Conservation (phyloP, 2,888 invertebrate species). For the Lagria hirta region DNA sequence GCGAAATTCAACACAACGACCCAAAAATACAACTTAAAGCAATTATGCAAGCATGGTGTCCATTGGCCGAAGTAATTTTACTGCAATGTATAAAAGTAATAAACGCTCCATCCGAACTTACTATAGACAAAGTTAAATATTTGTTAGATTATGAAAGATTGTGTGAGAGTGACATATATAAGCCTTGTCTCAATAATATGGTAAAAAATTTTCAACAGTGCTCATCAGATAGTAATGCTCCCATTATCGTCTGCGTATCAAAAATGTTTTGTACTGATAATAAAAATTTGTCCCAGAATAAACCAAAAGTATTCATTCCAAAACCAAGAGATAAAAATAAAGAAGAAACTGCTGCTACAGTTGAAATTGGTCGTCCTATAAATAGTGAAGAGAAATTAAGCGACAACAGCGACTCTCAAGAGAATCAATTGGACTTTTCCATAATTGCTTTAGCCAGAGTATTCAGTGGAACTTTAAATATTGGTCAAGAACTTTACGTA, state of each 20-base stretch:
- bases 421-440: constrained; percentile 14
- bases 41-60: constrained; percentile 87
- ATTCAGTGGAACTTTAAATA: constrained; percentile 81
- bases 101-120: constrained; percentile 78
- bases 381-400: constrained; percentile 15
- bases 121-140: constrained; percentile 76
- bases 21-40: constrained; percentile 76
- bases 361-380: constrained; percentile 14
- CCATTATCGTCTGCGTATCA: constrained; percentile 75
- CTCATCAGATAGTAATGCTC: constrained; percentile 57
- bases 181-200: constrained; percentile 68
- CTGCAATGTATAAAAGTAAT: constrained; percentile 78
- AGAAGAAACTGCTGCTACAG: constrained; percentile 6
- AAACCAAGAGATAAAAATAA: constrained; percentile 48
- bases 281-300: constrained; percentile 75
- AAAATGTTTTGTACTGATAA: constrained; percentile 89
- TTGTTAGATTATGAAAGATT: constrained; percentile 69
- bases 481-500: constrained; percentile 78
- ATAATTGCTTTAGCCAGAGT: constrained; percentile 92
- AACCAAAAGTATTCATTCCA: constrained; percentile 71
- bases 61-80: constrained; percentile 79
- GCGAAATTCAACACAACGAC: constrained; percentile 81
- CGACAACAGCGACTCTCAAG: constrained; percentile 36
- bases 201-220: constrained; percentile 38
- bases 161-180: constrained; percentile 63